phyloP scores from a whole-genome alignment of 2,888 invertebrate species.

The Caenorhabditis drosophilae region DNA sequence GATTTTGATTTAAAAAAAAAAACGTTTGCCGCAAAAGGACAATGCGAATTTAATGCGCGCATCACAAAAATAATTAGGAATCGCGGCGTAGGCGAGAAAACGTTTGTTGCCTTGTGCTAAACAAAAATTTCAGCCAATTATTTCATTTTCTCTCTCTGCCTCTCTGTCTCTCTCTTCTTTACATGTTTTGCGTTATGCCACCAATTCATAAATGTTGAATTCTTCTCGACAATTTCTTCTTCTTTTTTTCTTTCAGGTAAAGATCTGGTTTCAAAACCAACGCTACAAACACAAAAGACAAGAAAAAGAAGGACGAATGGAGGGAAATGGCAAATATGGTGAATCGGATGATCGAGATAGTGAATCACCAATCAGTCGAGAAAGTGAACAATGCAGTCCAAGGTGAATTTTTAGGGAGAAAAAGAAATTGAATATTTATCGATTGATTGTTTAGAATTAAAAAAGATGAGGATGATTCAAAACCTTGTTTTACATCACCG shows the following conservation, averaged over 20 bases:
- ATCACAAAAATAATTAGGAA: too few relatives aligned
- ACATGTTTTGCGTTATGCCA: too few relatives aligned
- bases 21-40: not conserved
- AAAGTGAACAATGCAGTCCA: slow-evolving; percentile 19
- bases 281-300: slow-evolving; percentile 56
- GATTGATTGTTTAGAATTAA: slow-evolving; percentile 6
- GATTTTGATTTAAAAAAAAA: not conserved
- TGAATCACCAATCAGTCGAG: slow-evolving; percentile 17
- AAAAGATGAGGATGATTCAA: slow-evolving; percentile 19
- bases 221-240: not conserved
- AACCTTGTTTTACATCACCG: slow-evolving; percentile 8
- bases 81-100: too few relatives aligned
- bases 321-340: slow-evolving; percentile 11
- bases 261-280: slow-evolving; percentile 60
- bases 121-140: slow-evolving; percentile 42
- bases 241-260: slow-evolving; percentile 35
- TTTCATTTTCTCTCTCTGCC: slow-evolving; percentile 11
- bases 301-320: slow-evolving; percentile 42
- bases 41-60: not conserved
- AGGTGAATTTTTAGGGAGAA: slow-evolving; percentile 10
- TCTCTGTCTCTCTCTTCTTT: too few relatives aligned
- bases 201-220: not conserved
- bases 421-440: not conserved
- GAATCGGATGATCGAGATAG: slow-evolving; percentile 9
- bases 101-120: too few relatives aligned